Percentiles rank a stretch among this genome's conserved stretches.
Conservation (phyloP, 2,797 vertebrate species). For the Sebastes reedi region DNA sequence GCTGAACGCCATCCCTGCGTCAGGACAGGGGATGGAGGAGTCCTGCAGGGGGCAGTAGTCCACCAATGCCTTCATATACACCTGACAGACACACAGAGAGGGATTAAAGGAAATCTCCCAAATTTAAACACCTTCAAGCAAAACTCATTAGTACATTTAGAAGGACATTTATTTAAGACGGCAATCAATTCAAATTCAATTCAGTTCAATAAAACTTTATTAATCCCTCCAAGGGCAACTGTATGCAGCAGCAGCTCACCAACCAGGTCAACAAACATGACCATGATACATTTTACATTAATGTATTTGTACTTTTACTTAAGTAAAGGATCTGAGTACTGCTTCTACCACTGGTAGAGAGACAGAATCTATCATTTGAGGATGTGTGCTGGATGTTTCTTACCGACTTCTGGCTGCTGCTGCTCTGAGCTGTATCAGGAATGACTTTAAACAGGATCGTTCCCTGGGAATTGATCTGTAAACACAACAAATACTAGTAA, state of each 20-base stretch:
- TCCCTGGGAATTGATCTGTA: constrained; percentile 86
- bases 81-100: constrained; percentile 63
- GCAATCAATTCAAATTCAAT: neutral
- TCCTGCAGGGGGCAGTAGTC: constrained; percentile 92
- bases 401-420: constrained; percentile 84
- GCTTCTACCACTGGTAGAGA: neutral
- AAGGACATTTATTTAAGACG: neutral
- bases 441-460: constrained; percentile 94
- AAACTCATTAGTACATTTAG: neutral
- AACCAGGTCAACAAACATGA: no score
- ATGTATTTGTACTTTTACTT: neutral
- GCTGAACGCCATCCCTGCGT: constrained; percentile 89
- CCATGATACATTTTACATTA: neutral
- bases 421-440: constrained; percentile 85
- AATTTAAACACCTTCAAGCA: neutral
- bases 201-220: neutral
- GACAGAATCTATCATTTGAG: neutral
- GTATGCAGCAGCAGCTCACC: neutral
- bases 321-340: neutral
- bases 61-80: constrained; percentile 89
- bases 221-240: neutral
- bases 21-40: constrained; percentile 87
- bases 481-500: neutral
- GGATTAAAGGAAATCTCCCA: neutral
- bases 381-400: constrained; percentile 49